Percentiles rank a stretch among this genome's conserved stretches.
These are phyloP conservation scores for Archivesica marissinica DNA, from an alignment of 1,140 invertebrate species.

Conservation along the genomic window DNA sequence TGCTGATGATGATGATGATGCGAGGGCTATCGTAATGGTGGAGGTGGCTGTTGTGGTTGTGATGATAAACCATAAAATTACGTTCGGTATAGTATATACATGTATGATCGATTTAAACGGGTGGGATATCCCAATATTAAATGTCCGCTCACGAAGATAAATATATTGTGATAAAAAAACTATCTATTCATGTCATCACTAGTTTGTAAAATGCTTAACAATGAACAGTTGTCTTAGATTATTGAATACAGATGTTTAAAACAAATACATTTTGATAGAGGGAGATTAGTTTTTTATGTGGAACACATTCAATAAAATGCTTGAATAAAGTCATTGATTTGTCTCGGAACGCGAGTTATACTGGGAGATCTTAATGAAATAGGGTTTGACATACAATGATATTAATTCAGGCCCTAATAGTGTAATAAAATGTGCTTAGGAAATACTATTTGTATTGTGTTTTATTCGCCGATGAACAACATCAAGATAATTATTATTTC, in stretches of 20 bases:
- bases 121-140: too few species aligned
- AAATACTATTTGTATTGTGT: too few species aligned
- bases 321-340: constrained; percentile 17
- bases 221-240: background rate
- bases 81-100: too few species aligned
- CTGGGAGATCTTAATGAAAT: background rate
- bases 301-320: background rate
- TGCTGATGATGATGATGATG: too few species aligned
- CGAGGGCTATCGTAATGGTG: too few species aligned
- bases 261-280: background rate
- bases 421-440: too few species aligned
- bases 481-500: too few species aligned
- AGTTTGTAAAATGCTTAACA: background rate
- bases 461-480: too few species aligned
- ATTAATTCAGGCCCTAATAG: background rate
- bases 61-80: too few species aligned
- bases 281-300: constrained; percentile 14
- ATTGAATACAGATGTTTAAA: background rate
- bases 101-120: too few species aligned
- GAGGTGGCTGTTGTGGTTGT: too few species aligned
- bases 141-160: background rate
- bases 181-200: background rate
- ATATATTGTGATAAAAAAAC: background rate
- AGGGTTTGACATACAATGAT: background rate
- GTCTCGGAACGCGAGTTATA: background rate